Evolutionary conservation across 2,797 vertebrate species (phyloP).

Genomic region (Ctenopoma kingsleyae): DNA sequence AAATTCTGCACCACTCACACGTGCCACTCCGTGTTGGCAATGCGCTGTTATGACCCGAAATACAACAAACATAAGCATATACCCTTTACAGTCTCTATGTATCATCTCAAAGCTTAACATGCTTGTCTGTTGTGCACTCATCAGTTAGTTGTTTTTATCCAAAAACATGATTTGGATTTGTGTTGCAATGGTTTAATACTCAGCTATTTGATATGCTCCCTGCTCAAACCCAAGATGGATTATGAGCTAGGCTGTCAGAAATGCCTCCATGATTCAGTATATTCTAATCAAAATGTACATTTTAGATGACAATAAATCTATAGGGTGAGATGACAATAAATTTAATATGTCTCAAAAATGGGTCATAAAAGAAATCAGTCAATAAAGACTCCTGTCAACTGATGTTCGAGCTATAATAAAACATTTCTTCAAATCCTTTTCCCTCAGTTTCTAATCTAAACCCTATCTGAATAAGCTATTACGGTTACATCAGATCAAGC

Average conservation of each 20-base stretch:
- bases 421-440: constrained; percentile 41
- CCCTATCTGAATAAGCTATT: constrained; percentile 65
- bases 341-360: constrained; percentile 43
- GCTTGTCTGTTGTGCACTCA: constrained; percentile 50
- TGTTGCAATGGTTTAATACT: constrained; percentile 22
- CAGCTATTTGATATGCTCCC: constrained; percentile 17
- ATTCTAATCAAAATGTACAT: constrained; percentile 70
- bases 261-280: constrained; percentile 57
- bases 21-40: constrained; percentile 66
- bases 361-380: constrained; percentile 45
- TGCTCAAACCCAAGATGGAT: constrained; percentile 8
- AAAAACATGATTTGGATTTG: constrained; percentile 11
- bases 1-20: constrained; percentile 55
- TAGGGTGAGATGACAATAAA: constrained; percentile 46
- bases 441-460: constrained; percentile 61
- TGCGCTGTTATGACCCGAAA: constrained; percentile 64
- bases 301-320: constrained; percentile 49
- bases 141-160: constrained; percentile 16
- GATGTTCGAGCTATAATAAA: constrained; percentile 34
- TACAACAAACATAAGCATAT: constrained; percentile 73
- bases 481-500: constrained; percentile 66
- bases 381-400: constrained; percentile 37
- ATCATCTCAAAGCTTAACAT: constrained; percentile 67
- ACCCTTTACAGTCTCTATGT: constrained; percentile 58
- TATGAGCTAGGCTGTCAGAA: constrained; percentile 31